phyloP scores from a whole-genome alignment of 2,797 vertebrate genomes.

The Ctenopoma kingsleyae region DNA sequence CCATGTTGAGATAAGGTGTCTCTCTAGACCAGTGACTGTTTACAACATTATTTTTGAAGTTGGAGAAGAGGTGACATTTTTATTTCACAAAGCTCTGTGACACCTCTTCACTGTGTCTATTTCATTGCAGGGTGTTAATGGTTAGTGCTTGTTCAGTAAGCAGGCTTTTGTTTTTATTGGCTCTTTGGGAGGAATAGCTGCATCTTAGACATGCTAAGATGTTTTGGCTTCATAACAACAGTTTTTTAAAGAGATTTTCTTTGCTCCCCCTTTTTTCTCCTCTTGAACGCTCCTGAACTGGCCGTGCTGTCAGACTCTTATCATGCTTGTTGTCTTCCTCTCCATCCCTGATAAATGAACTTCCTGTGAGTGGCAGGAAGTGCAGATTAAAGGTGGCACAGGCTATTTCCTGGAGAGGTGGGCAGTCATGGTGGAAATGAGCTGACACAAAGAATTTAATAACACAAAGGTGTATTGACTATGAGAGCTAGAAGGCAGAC shows the following conservation, averaged over 20 bases:
- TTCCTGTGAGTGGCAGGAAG: conserved; percentile 66
- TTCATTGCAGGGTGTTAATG: conserved; percentile 34
- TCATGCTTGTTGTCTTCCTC: conserved; percentile 32
- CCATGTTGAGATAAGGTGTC: conserved; percentile 52
- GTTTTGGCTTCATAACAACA: conserved; percentile 60
- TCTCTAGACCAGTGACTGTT: conserved; percentile 55
- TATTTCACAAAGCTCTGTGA: conserved; percentile 39
- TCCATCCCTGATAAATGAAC: conserved; percentile 55
- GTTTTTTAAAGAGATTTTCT: conserved; percentile 35
- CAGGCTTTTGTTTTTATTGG: conserved; percentile 49
- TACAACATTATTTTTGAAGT: conserved; percentile 62
- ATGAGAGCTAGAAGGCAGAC: conserved; percentile 28
- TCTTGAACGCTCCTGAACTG: conserved; percentile 12
- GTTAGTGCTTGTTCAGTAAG: conserved; percentile 39
- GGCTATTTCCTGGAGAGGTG: conserved; percentile 59
- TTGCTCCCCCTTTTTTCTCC: conserved; percentile 4
- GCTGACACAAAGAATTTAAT: conserved; percentile 61
- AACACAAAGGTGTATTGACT: conserved; percentile 46
- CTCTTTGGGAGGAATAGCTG: conserved; percentile 38
- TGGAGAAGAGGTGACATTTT: conserved; percentile 53
- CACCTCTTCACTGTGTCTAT: conserved; percentile 42
- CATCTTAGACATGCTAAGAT: conserved; percentile 24
- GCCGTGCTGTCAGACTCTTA: conserved; percentile 23
- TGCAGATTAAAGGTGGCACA: conserved; percentile 66
- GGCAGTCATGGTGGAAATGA: conserved; percentile 66